Percentiles rank a stretch among this genome's conserved stretches.
Evolutionary conservation across 2,797 vertebrate species (phyloP).

Genomic region (Pseudochaenichthys georgianus): DNA sequence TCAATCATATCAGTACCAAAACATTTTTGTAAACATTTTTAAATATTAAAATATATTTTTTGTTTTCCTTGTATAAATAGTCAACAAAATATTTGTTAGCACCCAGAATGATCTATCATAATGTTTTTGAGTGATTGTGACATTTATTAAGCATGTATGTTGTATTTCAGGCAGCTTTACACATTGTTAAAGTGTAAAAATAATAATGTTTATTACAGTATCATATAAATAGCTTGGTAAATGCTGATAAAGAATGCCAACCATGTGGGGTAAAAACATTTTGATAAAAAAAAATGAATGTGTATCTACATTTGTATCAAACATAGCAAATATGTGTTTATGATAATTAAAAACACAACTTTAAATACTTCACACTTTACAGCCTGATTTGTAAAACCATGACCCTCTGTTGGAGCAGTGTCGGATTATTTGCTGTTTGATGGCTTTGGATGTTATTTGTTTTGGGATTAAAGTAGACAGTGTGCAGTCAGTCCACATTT

Average conservation of each 20-base stretch:
- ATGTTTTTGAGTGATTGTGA: neutral
- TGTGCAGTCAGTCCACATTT: conserved; percentile 27
- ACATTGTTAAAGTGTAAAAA: neutral
- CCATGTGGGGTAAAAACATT: too few species aligned
- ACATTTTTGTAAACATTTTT: neutral
- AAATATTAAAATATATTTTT: neutral
- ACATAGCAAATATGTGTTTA: neutral
- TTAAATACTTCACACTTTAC: neutral
- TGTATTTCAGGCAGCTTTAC: neutral
- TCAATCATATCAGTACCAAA: neutral
- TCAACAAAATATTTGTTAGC: neutral
- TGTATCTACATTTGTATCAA: too few species aligned
- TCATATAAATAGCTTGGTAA: too few species aligned
- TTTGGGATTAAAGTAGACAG: conserved; percentile 14
- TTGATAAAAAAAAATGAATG: too few species aligned
- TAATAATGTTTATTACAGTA: neutral
- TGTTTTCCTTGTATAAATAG: too few species aligned
- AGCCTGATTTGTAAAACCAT: conserved; percentile 15
- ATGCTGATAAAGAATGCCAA: neutral
- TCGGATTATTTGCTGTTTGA: conserved; percentile 29
- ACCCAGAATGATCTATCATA: too few species aligned
- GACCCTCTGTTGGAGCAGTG: conserved; percentile 10
- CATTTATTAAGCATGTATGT: neutral
- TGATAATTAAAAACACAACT: neutral
- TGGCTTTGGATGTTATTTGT: conserved; percentile 16